These are phyloP conservation scores for Lasioglossum zephyrum DNA, from an alignment of 2,888 invertebrate genomes.

Conservation along the genomic window DNA sequence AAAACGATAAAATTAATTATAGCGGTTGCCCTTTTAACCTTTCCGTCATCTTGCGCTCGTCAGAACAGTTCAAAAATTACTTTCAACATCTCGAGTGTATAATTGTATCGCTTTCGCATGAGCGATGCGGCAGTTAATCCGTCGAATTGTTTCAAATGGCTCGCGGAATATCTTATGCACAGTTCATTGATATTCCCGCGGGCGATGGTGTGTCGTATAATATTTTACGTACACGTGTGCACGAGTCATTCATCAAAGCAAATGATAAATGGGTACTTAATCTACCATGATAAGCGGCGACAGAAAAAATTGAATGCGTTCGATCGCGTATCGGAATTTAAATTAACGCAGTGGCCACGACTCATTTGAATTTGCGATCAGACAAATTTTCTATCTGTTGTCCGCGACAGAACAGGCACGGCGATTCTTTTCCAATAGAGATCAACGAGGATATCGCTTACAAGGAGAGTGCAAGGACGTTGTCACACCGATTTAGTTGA, in stretches of 20 bases:
- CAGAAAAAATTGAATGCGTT: conserved; percentile 49
- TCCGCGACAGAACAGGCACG: conserved; percentile 1
- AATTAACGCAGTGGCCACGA: conserved; percentile 43
- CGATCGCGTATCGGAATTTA: conserved; percentile 57
- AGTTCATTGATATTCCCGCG: conserved; percentile 17
- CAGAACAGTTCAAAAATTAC: neutral
- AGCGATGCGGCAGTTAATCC: neutral
- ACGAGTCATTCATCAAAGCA: conserved; percentile 49
- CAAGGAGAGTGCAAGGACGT: too few relatives aligned
- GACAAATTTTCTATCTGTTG: conserved; percentile 47
- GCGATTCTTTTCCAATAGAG: conserved; percentile 14
- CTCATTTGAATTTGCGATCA: conserved; percentile 67
- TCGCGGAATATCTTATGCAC: conserved; percentile 16
- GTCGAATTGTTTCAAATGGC: conserved; percentile 8
- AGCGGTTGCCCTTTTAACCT: neutral
- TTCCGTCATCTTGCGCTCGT: neutral
- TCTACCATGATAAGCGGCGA: conserved; percentile 59
- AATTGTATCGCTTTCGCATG: neutral
- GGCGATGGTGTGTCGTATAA: conserved; percentile 35
- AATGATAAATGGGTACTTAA: conserved; percentile 63
- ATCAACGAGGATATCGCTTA: conserved; percentile 9
- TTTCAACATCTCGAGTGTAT: neutral
- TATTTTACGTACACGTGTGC: conserved; percentile 45
- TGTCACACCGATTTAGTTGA: too few relatives aligned
- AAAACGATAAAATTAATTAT: neutral